phyloP scores from a whole-genome alignment of 2,888 invertebrate species.

The Caenorhabditis becei region DNA sequence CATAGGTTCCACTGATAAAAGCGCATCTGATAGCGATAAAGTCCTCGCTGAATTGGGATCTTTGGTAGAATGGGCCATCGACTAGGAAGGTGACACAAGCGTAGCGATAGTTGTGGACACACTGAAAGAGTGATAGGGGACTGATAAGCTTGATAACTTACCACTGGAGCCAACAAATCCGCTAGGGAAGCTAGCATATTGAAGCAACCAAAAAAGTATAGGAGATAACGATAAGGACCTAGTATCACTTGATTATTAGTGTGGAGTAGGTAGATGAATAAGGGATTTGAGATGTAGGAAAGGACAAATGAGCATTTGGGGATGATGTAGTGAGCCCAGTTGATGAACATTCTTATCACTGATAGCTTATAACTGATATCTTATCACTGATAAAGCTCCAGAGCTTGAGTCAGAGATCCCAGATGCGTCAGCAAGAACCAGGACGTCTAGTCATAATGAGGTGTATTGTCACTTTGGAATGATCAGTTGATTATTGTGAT shows the following conservation, averaged over 20 bases:
- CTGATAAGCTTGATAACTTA: too few relatives aligned
- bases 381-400: too few relatives aligned
- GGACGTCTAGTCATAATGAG: too few relatives aligned
- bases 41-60: background rate
- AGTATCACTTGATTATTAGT: slow-evolving; percentile 15
- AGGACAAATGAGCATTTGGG: slow-evolving; percentile 22
- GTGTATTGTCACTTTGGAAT: too few relatives aligned
- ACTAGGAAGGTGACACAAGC: slow-evolving; percentile 22
- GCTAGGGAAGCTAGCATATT: slow-evolving; percentile 10
- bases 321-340: slow-evolving; percentile 15
- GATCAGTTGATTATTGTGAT: too few relatives aligned
- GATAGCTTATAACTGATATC: too few relatives aligned
- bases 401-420: too few relatives aligned
- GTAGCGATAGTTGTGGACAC: slow-evolving; percentile 18
- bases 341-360: slow-evolving; percentile 28
- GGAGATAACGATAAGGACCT: slow-evolving; percentile 21
- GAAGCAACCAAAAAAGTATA: slow-evolving; percentile 19
- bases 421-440: too few relatives aligned
- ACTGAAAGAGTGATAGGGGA: background rate
- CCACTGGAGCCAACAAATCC: slow-evolving; percentile 21
- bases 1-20: background rate
- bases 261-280: slow-evolving; percentile 19
- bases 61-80: slow-evolving; percentile 10
- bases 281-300: slow-evolving; percentile 2
- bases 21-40: background rate